phyloP scores from a whole-genome alignment of 2,113 vertebrate species.

The Macquaria ambigua region DNA sequence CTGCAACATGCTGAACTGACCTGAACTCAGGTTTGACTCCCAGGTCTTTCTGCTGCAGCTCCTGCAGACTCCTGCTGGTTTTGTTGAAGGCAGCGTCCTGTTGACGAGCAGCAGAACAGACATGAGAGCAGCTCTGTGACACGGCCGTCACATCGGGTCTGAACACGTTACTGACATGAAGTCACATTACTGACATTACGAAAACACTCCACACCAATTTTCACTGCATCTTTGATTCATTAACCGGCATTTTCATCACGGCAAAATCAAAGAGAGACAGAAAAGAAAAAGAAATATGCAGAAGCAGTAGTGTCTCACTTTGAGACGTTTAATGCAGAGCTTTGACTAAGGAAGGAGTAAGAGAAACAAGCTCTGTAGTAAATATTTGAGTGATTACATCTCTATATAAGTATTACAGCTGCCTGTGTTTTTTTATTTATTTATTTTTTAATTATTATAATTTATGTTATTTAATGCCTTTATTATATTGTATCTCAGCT shows the following conservation, averaged over 20 bases:
- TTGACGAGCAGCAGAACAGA: conserved; percentile 16
- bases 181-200: too few species aligned
- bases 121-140: background rate
- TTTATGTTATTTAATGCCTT: too few species aligned
- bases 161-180: background rate
- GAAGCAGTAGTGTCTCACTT: too few species aligned
- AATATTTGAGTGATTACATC: too few species aligned
- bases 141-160: background rate
- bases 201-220: background rate
- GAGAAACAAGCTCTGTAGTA: too few species aligned
- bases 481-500: too few species aligned
- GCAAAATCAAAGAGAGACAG: background rate
- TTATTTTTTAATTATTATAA: too few species aligned
- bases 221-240: background rate
- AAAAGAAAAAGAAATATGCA: background rate
- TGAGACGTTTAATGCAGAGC: too few species aligned
- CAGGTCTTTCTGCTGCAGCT: conserved; percentile 95
- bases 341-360: too few species aligned
- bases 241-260: background rate
- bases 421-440: too few species aligned
- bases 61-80: conserved; percentile 94
- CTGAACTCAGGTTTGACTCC: conserved; percentile 96
- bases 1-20: conserved; percentile 73
- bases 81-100: conserved; percentile 99
- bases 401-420: too few species aligned